Percentiles rank a stretch among this genome's conserved stretches.
phyloP scores from a whole-genome alignment of 2,888 invertebrate genomes.

The Lamproptera curius region DNA sequence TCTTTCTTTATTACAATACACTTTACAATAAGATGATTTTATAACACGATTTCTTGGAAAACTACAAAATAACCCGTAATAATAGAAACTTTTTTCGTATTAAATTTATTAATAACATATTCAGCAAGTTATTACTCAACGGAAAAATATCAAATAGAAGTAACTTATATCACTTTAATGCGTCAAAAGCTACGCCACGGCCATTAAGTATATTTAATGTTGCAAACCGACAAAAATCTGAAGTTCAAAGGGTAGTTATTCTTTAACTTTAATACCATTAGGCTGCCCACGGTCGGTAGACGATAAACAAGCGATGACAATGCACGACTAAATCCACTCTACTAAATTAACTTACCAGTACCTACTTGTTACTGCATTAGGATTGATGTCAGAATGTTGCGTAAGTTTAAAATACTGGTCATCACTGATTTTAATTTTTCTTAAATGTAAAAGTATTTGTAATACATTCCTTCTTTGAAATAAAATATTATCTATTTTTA shows the following conservation, averaged over 20 bases:
- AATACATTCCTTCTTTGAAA: not conserved
- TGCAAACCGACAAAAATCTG: constrained; percentile 17
- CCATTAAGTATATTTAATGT: constrained; percentile 6
- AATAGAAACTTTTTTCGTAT: no score
- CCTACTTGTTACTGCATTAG: constrained; percentile 58
- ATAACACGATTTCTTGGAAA: no score
- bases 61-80: no score
- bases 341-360: constrained; percentile 70
- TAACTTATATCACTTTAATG: not conserved
- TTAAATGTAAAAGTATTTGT: not conserved
- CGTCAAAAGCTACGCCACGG: not conserved
- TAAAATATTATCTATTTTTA: not conserved
- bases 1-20: no score
- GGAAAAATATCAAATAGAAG: no score
- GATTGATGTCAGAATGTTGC: constrained; percentile 35
- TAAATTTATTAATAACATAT: no score
- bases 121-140: no score
- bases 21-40: no score
- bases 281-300: constrained; percentile 42
- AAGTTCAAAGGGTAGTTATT: constrained; percentile 49
- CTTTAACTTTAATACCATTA: constrained; percentile 75
- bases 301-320: constrained; percentile 75
- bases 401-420: no score
- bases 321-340: constrained; percentile 72
- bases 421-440: no score